Conservation (phyloP, 2,888 invertebrate species). For the Mystacides longicornis region DNA sequence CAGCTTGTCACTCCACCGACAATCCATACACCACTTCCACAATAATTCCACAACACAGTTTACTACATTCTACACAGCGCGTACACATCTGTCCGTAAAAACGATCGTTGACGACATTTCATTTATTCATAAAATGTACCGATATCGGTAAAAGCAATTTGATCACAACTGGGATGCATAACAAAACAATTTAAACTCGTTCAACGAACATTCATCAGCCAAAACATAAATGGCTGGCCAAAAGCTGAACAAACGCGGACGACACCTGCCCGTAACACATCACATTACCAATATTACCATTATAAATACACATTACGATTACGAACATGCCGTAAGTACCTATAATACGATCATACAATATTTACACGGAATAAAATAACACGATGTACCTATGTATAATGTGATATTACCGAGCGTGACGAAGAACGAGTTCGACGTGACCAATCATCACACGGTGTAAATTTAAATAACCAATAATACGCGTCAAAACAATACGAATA, state of each 20-base stretch:
- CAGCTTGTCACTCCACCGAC: not conserved
- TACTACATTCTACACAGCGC: not conserved
- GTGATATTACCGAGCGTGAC: not conserved
- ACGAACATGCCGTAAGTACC: too few species aligned
- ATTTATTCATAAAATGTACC: too few species aligned
- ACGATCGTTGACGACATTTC: not conserved
- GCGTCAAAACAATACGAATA: conserved; percentile 20
- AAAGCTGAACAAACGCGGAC: conserved; percentile 32
- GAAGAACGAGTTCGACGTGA: not conserved
- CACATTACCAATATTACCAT: not conserved
- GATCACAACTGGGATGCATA: too few species aligned
- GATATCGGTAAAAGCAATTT: too few species aligned
- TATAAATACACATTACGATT: too few species aligned
- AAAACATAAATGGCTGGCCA: conserved; percentile 35
- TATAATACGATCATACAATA: too few species aligned
- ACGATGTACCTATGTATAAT: not conserved
- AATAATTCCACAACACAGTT: not conserved
- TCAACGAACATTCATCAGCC: conserved; percentile 3
- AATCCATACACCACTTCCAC: not conserved
- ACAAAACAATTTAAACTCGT: not conserved
- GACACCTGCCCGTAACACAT: conserved; percentile 42
- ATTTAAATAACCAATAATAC: conserved; percentile 19
- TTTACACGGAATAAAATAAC: too few species aligned
- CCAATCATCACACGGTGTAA: conserved; percentile 19
- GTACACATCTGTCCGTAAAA: not conserved